Evolutionary conservation across 2,888 invertebrate species (phyloP), one percentile per base, ranked within the genome.

Genomic region (Microctonus hyperodae): DNA sequence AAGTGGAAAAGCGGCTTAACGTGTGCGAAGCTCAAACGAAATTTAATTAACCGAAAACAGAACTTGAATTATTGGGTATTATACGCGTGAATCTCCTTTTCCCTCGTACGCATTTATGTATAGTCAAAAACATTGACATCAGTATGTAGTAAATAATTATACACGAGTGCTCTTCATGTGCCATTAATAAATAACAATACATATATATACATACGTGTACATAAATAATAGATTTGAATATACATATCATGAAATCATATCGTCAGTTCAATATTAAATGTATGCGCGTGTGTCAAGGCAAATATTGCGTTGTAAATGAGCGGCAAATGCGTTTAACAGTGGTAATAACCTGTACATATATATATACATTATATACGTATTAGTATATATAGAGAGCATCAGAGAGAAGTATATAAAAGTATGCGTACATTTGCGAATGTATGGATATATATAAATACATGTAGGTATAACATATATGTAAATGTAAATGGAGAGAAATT

Each of bases 1-100:
- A 56, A 33, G 50, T 68, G 65, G 64, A 71, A 74, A 78, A 79
- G 74, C 76, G 69, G 75, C 74, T 76, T 75, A 72, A 60, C 68
- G 31, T 64, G 70, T 65, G 61, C 73, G 72, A 16, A 44, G 35
- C 37, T 57, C 61, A 75, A 79, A 77, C 73, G 76, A 79, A 79
- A 81, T 79, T 80, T 78, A 81, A 81, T 80, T 80, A 81, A 80
- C 78, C 73, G 75, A 76, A 74, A 76, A 74, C 77, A 76, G 73
- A 69, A 74, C 69, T 33, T 73, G 76, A 80, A 79, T 80, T 78
- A 79, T 76, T 75, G 72, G 61, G 70, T 11, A 9, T 40, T 44
- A 48, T 53, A 63, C 69, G 67, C 55, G 31, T 16, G 16, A 9
- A n/a, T 55, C 55, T 55, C 6, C 31, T 33, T 31, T n/a, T 31